These are phyloP conservation scores for Brachypteracias leptosomus DNA, from an alignment of 2,113 vertebrate genomes.

Conservation along the genomic window DNA sequence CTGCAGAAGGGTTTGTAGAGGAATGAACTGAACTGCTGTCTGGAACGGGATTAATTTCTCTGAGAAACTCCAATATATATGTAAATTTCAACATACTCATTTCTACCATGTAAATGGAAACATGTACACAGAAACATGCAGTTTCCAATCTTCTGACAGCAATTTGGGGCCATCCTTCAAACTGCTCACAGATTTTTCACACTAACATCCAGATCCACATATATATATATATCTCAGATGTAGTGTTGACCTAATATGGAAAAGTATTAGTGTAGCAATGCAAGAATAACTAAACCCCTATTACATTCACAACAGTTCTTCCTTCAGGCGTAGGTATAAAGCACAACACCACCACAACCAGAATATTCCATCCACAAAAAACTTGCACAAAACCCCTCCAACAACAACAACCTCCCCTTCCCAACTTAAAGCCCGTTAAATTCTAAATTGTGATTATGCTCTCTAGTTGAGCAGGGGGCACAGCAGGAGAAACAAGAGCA, in stretches of 20 bases:
- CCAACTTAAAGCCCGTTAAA: not conserved
- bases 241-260: not conserved
- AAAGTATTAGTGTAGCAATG: not conserved
- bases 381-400: not conserved
- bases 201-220: not conserved
- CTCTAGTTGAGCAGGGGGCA: not conserved
- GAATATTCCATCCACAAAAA: not conserved
- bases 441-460: not conserved
- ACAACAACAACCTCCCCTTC: not conserved
- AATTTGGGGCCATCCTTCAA: not conserved
- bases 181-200: not conserved
- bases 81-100: not conserved
- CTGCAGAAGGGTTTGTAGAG: not conserved
- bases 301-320: not conserved
- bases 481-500: slow-evolving; percentile 20
- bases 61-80: slow-evolving; percentile 35
- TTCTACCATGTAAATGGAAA: not conserved
- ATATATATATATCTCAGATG: not conserved
- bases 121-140: not conserved
- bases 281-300: not conserved
- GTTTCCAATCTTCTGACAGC: not conserved
- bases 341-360: not conserved
- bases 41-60: not conserved
- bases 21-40: slow-evolving; percentile 2
- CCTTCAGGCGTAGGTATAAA: not conserved